Evolutionary conservation across 2,888 invertebrate species (phyloP), one percentile per base, ranked within the genome.

Genomic region (Oxystoma pomonae): DNA sequence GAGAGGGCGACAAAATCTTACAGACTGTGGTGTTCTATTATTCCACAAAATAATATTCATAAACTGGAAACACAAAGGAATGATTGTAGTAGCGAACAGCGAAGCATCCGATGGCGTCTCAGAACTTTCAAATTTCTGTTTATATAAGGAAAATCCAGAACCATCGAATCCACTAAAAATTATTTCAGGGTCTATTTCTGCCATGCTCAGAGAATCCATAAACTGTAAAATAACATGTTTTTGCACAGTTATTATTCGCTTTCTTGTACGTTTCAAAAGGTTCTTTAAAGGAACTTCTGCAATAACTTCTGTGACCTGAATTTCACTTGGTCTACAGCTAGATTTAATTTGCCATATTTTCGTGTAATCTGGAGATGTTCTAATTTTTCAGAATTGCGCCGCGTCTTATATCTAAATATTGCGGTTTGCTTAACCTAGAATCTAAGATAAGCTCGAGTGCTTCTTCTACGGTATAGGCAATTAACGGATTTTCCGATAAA

Each of bases 1-100:
- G 16, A 58, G 22, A 20, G 58, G 58, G 21, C 58, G 21, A 22
- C 58, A 58, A 21, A 58, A 58, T 21, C 58, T 21, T 19, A 58
- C 35, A 58, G 58, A 58, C 35, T 58, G 58, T 16, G 58, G 58
- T 16, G 58, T 58, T 58, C 21, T 12, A 22, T 58, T 58, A 22
- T 58, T 58, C 58, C 58, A 58, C 35, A 58, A 58, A 58, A 58
- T 21, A 16, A 16, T 12, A 21, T n/a, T 16, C 35, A 9, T 17
- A n/a, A 22, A 21, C n/a, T 58, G 22, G 17, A 58, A 58, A 9
- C 58, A 22, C 20, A 58, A 21, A 22, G 58, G 35, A n/a, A 58
- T 58, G 17, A 19, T 9, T 20, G 58, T 58, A 22, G 58, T 58
- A 22, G 58, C 58, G 35, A 35, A 58, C 16, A 58, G 58, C 9